Base-by-base conservation (phyloP, 2,113 vertebrate genomes). In the Hassar affinis region DNA sequence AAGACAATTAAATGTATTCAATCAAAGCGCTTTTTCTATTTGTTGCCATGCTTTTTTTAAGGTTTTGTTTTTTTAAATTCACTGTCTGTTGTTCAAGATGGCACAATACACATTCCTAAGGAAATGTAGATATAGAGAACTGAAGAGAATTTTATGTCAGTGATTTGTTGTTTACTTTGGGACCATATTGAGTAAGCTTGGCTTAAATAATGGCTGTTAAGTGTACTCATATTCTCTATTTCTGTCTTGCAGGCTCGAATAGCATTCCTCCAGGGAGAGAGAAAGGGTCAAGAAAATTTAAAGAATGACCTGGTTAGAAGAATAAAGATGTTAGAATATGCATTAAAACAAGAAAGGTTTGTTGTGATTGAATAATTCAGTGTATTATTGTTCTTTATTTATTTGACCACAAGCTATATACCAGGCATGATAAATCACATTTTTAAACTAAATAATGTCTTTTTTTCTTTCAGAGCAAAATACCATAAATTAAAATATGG, bases 241-340 rank as follows among this genome's bases (percentile, higher is more conserved):
- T 87, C 77, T 90, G 35, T 90, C n/a, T 88, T 95, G 82, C 94
- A 99, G 98, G 98, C 98, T 85, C 96, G 98, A 90, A 99, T 99
- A 95, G 98, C 98, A 0, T 99, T 99, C 94, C 95, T 99, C 86
- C 98, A 99, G 95, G 98, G 98, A 42, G 98, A 99, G 93, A 96
- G 98, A 91, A 99, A 99, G 91, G 98, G 98, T 91, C 98, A 99
- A 94, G 98, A 99, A 94, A 99, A 99, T 90, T 94, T 99, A 92
- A 99, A 99, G 96, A 99, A 99, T 89, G 98, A 99, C 92, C 95
- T 99, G 94, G 98, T 99, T 88, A 95, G 98, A 97, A 97, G 98
- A 96, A 99, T 99, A 95, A 99, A 99, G 91, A 99, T 99, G 98
- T 96, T 99, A 95, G 98, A 99, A 91, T 99, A 97, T 88, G 98